Percentiles rank a stretch among this genome's conserved stretches.
These are phyloP conservation scores for Ormyrus labotus DNA, from an alignment of 2,888 invertebrate species.

Conservation along the genomic window DNA sequence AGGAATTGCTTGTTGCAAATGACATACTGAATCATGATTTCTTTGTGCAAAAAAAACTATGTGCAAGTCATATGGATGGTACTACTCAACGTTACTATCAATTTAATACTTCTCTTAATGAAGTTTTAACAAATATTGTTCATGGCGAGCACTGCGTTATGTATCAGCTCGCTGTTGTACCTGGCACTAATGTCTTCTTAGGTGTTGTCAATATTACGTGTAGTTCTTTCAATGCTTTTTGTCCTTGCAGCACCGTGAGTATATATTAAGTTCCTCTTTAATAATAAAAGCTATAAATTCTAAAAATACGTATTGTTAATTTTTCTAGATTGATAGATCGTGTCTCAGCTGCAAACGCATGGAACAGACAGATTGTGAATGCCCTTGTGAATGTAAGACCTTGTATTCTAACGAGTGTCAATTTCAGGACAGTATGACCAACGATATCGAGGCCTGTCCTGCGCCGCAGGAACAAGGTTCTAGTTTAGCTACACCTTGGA, in stretches of 20 bases:
- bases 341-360: slow-evolving; percentile 95
- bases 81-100: slow-evolving; percentile 89
- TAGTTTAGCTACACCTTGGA: slow-evolving; percentile 65
- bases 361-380: slow-evolving; percentile 96
- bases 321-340: slow-evolving; percentile 82
- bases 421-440: slow-evolving; percentile 34
- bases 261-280: not conserved
- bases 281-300: not conserved
- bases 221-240: slow-evolving; percentile 88
- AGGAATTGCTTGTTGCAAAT: slow-evolving; percentile 92
- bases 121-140: slow-evolving; percentile 88
- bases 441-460: slow-evolving; percentile 65
- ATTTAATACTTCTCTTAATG: slow-evolving; percentile 87
- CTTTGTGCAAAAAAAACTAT: slow-evolving; percentile 89
- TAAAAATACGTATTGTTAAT: not conserved
- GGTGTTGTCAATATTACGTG: slow-evolving; percentile 93
- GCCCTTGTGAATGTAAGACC: slow-evolving; percentile 91
- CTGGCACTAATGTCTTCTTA: slow-evolving; percentile 92
- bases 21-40: slow-evolving; percentile 91
- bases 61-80: slow-evolving; percentile 90
- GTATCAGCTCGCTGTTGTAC: slow-evolving; percentile 88
- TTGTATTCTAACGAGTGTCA: slow-evolving; percentile 77
- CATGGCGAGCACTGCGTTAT: slow-evolving; percentile 92
- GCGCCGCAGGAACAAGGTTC: slow-evolving; percentile 70
- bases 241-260: slow-evolving; percentile 91